Evolutionary conservation across 1,140 invertebrate genomes (phyloP).

Genomic region (Drosophila malerkotliana): DNA sequence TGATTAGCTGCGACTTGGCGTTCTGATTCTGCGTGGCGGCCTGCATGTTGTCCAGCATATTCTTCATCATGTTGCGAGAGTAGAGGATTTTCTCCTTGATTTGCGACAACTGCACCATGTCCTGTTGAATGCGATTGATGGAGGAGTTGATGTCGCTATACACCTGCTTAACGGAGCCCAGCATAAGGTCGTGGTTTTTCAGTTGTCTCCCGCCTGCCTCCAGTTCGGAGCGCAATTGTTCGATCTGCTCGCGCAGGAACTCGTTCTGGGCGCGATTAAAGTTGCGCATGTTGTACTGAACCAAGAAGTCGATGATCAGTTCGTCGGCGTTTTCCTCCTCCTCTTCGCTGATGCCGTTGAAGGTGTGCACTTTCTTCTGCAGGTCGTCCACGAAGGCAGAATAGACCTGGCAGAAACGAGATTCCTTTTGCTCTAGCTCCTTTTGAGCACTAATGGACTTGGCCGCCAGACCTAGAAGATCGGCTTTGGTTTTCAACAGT

Average conservation of each 20-base stretch:
- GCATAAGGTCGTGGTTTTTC: slow-evolving; percentile 68
- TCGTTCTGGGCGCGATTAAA: slow-evolving; percentile 69
- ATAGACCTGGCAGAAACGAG: slow-evolving; percentile 57
- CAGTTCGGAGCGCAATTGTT: slow-evolving; percentile 59
- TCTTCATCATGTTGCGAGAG: slow-evolving; percentile 71
- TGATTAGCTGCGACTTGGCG: slow-evolving; percentile 63
- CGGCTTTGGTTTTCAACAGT: slow-evolving; percentile 67
- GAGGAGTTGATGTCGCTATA: slow-evolving; percentile 69
- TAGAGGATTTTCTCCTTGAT: slow-evolving; percentile 80
- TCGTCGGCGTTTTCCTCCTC: slow-evolving; percentile 57
- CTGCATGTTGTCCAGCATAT: slow-evolving; percentile 68
- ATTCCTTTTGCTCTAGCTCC: slow-evolving; percentile 55
- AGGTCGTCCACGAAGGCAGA: slow-evolving; percentile 62
- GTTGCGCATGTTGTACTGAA: slow-evolving; percentile 69
- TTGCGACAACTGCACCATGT: slow-evolving; percentile 74
- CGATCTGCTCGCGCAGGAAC: slow-evolving; percentile 66
- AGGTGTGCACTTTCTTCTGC: slow-evolving; percentile 65
- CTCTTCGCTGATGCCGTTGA: slow-evolving; percentile 48
- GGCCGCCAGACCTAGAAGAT: slow-evolving; percentile 60
- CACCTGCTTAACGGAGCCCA: slow-evolving; percentile 70
- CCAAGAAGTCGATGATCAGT: slow-evolving; percentile 69
- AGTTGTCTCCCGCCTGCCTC: slow-evolving; percentile 55
- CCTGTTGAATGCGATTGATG: slow-evolving; percentile 72
- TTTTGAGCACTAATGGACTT: slow-evolving; percentile 54
- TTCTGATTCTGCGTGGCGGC: slow-evolving; percentile 43